These are phyloP conservation scores for Cryptocheilus praepositus DNA, from an alignment of 2,888 invertebrate species.

Conservation along the genomic window DNA sequence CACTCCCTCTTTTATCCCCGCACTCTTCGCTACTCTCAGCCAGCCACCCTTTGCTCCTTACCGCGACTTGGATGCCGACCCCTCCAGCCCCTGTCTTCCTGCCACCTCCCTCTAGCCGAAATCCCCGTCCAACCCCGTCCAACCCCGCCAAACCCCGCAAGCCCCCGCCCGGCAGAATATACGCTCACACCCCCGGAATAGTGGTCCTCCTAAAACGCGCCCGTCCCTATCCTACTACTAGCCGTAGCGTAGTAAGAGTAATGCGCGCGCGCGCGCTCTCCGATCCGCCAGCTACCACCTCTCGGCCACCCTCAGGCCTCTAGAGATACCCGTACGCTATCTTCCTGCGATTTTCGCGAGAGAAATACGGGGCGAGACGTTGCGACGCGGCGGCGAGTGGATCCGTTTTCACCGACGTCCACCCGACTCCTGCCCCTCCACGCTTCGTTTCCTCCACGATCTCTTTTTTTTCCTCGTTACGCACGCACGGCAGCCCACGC, in stretches of 20 bases:
- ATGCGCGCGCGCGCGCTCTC: constrained; percentile 63
- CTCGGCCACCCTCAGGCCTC: constrained; percentile 24
- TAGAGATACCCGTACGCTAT: constrained; percentile 34
- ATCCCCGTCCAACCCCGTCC: constrained; percentile 20
- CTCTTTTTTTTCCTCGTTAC: neutral
- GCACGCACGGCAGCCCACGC: too few relatives aligned
- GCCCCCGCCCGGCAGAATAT: constrained; percentile 32
- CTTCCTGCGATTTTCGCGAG: constrained; percentile 38
- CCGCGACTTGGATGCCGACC: neutral
- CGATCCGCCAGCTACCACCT: constrained; percentile 21
- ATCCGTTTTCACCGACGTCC: too few relatives aligned
- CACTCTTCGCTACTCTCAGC: constrained; percentile 13
- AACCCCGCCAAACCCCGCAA: constrained; percentile 8
- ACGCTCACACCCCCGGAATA: constrained; percentile 43
- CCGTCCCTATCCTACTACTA: constrained; percentile 44
- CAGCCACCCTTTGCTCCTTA: constrained; percentile 15
- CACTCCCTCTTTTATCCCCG: constrained; percentile 10
- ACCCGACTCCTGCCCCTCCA: constrained; percentile 13
- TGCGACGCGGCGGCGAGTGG: neutral
- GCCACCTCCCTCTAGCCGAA: neutral
- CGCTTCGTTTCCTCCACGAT: neutral
- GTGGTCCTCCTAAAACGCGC: constrained; percentile 56
- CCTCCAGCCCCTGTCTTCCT: neutral
- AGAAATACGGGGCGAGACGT: constrained; percentile 4
- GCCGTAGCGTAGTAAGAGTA: constrained; percentile 70